phyloP scores from a whole-genome alignment of 1,140 invertebrate genomes.

The Brachionus rotundiformis region DNA sequence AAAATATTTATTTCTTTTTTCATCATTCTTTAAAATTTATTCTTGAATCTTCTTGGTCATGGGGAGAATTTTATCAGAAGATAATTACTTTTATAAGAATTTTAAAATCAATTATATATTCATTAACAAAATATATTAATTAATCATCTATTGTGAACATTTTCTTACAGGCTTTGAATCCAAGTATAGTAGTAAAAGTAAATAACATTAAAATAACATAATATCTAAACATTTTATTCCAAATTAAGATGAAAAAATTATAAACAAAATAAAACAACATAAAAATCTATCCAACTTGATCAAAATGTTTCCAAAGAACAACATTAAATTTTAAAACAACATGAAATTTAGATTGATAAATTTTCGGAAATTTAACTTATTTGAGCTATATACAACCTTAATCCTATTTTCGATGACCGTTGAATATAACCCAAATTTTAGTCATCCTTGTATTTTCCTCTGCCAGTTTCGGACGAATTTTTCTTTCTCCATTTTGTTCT shows the following conservation, averaged over 20 bases:
- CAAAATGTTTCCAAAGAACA: neutral
- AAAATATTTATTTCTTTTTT: too few species aligned
- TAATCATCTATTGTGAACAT: too few species aligned
- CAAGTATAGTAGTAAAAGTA: too few species aligned
- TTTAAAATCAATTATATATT: too few species aligned
- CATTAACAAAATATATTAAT: too few species aligned
- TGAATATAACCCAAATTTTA: neutral
- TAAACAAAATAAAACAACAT: constrained; percentile 3
- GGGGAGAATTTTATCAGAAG: too few species aligned
- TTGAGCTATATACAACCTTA: neutral
- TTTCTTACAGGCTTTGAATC: too few species aligned
- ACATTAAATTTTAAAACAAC: neutral
- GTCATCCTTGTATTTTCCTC: constrained; percentile 31
- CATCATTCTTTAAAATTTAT: too few species aligned
- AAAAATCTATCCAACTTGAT: neutral
- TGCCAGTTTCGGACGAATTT: constrained; percentile 70
- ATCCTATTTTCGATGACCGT: neutral
- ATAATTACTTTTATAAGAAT: too few species aligned
- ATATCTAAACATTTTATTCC: neutral
- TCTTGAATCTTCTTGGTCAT: too few species aligned
- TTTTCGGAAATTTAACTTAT: constrained; percentile 4
- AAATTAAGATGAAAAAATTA: neutral
- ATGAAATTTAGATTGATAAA: neutral
- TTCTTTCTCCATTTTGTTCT: constrained; percentile 99
- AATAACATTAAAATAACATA: neutral